Conservation (phyloP, 2,113 vertebrate species). For the Mobula birostris region DNA sequence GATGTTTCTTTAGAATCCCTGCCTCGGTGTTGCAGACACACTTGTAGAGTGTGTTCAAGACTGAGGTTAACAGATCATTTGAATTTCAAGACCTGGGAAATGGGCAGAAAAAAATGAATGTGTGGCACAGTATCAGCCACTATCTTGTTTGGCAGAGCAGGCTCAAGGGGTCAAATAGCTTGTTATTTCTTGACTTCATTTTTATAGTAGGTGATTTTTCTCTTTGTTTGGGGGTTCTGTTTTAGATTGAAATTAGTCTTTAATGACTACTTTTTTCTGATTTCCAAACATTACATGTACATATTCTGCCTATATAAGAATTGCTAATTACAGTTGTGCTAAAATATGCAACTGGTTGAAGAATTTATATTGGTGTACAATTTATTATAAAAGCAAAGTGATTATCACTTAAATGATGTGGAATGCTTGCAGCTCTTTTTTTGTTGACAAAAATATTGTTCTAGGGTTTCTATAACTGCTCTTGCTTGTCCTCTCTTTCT, state of each 20-base stretch:
- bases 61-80: too few relatives aligned
- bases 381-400: background rate
- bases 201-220: too few relatives aligned
- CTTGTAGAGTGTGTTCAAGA: too few relatives aligned
- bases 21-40: too few relatives aligned
- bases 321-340: background rate
- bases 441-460: background rate
- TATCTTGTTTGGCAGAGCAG: too few relatives aligned
- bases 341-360: background rate
- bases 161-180: too few relatives aligned
- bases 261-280: background rate
- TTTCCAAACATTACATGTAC: background rate
- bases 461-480: background rate
- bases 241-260: background rate
- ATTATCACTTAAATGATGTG: background rate
- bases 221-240: too few relatives aligned
- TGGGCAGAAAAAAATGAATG: too few relatives aligned
- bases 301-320: background rate
- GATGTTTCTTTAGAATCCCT: too few relatives aligned
- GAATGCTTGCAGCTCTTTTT: background rate
- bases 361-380: background rate
- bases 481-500: background rate
- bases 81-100: too few relatives aligned
- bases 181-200: too few relatives aligned
- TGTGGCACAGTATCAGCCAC: too few relatives aligned